Base-by-base conservation (phyloP, 2,113 vertebrate genomes). In the Reinhardtius hippoglossoides region DNA sequence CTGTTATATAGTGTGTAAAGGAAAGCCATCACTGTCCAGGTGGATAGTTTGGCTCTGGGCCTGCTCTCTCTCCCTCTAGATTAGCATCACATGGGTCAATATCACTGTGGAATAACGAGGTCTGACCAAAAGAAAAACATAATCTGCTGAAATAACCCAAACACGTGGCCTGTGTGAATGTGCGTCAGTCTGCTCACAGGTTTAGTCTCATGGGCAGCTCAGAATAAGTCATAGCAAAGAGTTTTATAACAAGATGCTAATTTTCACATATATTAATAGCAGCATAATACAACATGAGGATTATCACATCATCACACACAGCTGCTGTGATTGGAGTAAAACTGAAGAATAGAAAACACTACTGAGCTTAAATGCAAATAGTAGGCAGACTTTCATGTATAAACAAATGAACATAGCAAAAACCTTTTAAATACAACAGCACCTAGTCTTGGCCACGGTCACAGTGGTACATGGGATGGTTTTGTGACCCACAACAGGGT, bases 111-210 rank as follows among this genome's bases (percentile, higher is more conserved):
- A 67, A 42, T 18, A 60, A 74, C 42, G 64, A 18, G 42, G 20
- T 31, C 69, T 69, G 27, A 56, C 6, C 1, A 31, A 7, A 31
- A 31, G 31, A 57, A 54, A 44, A 26, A 15, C 50, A 55, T 77
- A 80, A 88, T 67, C 63, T 80, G 54, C 46, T 54, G 16, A 56
- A 63, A 67, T 65, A 67, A 58, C 74, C 21, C 27, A 2, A 55
- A 66, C 76, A 79, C 5, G 62, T 14, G 40, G 5, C 67, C 44
- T 35, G 5, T 9, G 20, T 26, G 20, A 26, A 67, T 3, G 5
- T 68, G 50, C 50, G 50, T 50, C 50, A 54, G 20, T n/a, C 20
- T 54, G 20, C 50, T 54, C 50, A 54, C 20, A n/a, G 50, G 18
- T n/a, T 52, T n/a, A 52, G 18, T 54, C 50, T 54, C 18, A 15